Base-by-base conservation (phyloP, 2,888 invertebrate genomes). In the Onthophagus sagittarius region DNA sequence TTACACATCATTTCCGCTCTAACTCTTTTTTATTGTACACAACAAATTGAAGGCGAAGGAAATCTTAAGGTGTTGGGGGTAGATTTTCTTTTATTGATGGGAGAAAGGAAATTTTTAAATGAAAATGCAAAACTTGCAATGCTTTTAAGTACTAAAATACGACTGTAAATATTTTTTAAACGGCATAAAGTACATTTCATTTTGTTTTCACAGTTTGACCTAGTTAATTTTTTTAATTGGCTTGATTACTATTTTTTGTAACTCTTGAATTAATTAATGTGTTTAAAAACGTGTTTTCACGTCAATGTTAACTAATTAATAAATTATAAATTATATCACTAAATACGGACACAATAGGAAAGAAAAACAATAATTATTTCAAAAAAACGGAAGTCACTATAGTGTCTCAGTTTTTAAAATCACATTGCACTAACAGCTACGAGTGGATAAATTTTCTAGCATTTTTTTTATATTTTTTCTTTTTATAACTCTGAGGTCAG, bases 401-500 rank as follows among this genome's bases (percentile, higher is more conserved):
- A 73, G 77, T 79, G 78, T 78, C 78, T 78, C 77, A 74, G 73
- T 53, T 53, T 53, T 53, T 53, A 62, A 75, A 79, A 80, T 81
- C 81, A 80, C 81, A 80, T 31, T 79, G 78, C 78, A 77, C 79
- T 80, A 80, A 77, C 78, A 67, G 67, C 67, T 71, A 67, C 63
- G 67, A 32, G 71, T 73, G 73, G 71, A 73, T 70, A 73, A 71
- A 62, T 33, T 31, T 70, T 63, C 62, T 67, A 71, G 71, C 71
- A 67, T 33, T 69, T 72, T 73, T 73, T 15, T 67, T 6, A 11
- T 67, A 23, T 23, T 23, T 23, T 23, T 23, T 23, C 23, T 23
- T 23, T 23, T 23, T 23, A 23, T 23, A 23, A 23, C 67, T 67
- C 67, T 9, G 7, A 53, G 11, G 11, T 67, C 75, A 73, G 73